Percentiles rank a stretch among this genome's conserved stretches.
These are phyloP conservation scores for Myrmecophaga tridactyla DNA, from an alignment of 2,113 vertebrate species.

Conservation along the genomic window DNA sequence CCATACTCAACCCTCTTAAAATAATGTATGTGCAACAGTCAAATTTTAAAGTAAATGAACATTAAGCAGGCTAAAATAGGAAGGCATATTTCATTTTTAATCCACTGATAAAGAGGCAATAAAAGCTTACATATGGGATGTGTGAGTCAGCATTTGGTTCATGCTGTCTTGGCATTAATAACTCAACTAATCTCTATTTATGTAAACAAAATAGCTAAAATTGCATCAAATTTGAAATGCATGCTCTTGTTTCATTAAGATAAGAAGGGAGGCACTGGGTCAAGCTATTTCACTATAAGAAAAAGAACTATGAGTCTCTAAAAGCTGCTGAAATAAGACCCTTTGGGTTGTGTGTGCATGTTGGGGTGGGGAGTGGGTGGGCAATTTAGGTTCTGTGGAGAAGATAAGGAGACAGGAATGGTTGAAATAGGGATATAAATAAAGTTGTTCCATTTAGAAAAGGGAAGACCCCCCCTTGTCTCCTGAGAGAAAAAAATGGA, in stretches of 20 bases:
- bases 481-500: neutral
- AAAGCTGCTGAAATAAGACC: neutral
- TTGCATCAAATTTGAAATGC: neutral
- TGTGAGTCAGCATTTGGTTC: neutral
- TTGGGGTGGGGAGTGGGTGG: neutral
- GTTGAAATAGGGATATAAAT: neutral
- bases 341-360: neutral
- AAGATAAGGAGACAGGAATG: neutral
- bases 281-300: neutral
- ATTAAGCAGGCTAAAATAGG: neutral
- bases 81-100: slow-evolving; percentile 36
- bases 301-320: neutral
- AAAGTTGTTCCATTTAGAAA: neutral
- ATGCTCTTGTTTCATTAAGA: neutral
- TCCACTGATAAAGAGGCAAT: neutral
- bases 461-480: neutral
- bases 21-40: neutral
- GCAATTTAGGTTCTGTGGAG: neutral
- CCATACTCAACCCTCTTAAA: neutral
- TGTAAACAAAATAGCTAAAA: neutral
- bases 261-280: neutral
- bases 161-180: neutral
- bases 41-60: neutral
- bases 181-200: neutral
- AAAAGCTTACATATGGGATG: neutral